Evolutionary conservation across 2,113 vertebrate genomes (phyloP).

Genomic region (Madoqua kirkii): DNA sequence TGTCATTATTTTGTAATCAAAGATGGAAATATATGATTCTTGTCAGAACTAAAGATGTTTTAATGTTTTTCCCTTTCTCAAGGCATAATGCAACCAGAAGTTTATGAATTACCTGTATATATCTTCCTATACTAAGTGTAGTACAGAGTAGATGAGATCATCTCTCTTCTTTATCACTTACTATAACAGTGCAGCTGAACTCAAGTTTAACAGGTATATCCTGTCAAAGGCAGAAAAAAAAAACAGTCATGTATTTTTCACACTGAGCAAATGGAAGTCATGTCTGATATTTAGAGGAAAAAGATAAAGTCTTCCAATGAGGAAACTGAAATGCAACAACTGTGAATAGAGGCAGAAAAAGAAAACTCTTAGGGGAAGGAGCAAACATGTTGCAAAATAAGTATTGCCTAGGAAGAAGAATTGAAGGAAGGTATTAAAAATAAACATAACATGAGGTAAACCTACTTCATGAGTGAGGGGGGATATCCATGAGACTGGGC

Average conservation of each 20-base stretch:
- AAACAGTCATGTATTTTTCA: not conserved
- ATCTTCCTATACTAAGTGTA: not conserved
- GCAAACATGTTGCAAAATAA: not conserved
- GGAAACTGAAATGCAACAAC: not conserved
- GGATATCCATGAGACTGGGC: not conserved
- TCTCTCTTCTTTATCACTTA: not conserved
- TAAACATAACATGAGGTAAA: not conserved
- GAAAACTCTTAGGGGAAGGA: not conserved
- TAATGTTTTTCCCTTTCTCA: conserved; percentile 3
- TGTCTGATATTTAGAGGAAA: not conserved
- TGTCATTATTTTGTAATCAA: conserved; percentile 73
- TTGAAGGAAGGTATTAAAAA: not conserved
- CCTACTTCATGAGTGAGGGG: not conserved
- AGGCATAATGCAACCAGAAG: not conserved
- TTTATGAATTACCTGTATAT: not conserved
- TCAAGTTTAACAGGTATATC: not conserved
- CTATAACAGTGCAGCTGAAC: not conserved
- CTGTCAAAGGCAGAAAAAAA: not conserved
- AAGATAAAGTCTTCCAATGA: not conserved
- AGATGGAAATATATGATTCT: conserved; percentile 71
- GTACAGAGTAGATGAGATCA: not conserved
- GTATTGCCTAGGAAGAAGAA: not conserved
- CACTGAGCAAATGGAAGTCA: not conserved
- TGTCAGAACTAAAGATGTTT: conserved; percentile 53
- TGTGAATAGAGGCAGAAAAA: not conserved